Evolutionary conservation across 1,140 invertebrate genomes (phyloP), one percentile per base, ranked within the genome.

Genomic region (Euglossa dilemma): DNA sequence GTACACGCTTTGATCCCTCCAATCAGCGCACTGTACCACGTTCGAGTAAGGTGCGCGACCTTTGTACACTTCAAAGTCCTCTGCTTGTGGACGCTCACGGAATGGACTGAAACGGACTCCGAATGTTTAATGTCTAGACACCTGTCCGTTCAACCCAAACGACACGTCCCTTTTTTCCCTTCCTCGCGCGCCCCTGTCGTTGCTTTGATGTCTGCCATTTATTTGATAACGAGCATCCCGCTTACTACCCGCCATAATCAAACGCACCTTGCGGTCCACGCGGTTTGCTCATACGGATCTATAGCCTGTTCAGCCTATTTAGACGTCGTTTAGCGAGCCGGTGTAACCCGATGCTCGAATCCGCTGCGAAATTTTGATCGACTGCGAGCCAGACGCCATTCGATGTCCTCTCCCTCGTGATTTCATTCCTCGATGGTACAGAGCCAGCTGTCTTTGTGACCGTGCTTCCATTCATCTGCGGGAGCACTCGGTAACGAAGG

Each of bases 1-100:
- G 57, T 72, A 77, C 36, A 78, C 61, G 80, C 90, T 91, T 91
- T 90, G 90, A 91, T 90, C 87, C 79, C 70, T 85, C 72, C 80
- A 90, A 91, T 90, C 90, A 89, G 84, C 87, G 76, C 74, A 43
- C 66, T 82, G 75, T 85, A 80, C 69, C 76, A 87, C 73, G 81
- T 71, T 90, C 86, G 79, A 82, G 64, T 80, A 85, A 83, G 81
- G 61, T 77, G 80, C 76, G 84, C 80, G 78, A 88, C 76, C 77
- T 85, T 83, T 88, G 79, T 88, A 70, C 67, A 63, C 71, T 88
- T 85, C 80, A 86, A 88, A 89, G 80, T 85, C 80, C 63, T 69
- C 9, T 36, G 57, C 16, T 72, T 7, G 36, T 72, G 79, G 47
- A 64, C 83, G 72, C 72, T 75, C 66, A 80, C 36, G 79, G 47